Evolutionary conservation across 2,113 vertebrate genomes (phyloP).

Genomic region (Sturnus vulgaris): DNA sequence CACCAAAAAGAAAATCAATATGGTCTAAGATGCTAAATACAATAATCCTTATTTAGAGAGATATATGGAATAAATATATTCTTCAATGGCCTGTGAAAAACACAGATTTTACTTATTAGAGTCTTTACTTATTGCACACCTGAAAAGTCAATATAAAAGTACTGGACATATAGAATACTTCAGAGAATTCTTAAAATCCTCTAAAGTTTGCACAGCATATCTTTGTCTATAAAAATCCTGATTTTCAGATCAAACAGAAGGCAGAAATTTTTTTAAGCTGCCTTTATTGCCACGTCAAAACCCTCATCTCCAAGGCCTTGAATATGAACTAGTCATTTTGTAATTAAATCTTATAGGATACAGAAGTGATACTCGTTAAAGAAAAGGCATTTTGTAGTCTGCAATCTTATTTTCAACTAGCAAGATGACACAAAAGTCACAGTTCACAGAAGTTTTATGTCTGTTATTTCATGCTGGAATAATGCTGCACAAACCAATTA

Average conservation of each 20-base stretch:
- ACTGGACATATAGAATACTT: background rate
- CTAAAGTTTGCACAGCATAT: background rate
- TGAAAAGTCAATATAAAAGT: background rate
- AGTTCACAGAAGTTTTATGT: background rate
- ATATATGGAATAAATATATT: background rate
- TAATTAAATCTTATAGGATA: constrained; percentile 7
- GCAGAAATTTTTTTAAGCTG: background rate
- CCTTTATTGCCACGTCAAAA: background rate
- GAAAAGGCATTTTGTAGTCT: background rate
- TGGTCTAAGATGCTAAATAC: background rate
- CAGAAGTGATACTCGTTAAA: background rate
- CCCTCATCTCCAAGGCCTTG: background rate
- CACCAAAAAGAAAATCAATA: background rate
- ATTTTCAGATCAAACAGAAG: background rate
- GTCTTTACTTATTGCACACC: background rate
- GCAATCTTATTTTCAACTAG: background rate
- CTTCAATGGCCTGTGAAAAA: background rate
- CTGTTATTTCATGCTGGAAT: constrained; percentile 4
- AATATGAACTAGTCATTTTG: background rate
- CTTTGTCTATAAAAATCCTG: background rate
- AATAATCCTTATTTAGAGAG: background rate
- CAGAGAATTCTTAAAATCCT: background rate
- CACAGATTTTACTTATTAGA: background rate
- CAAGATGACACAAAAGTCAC: background rate
- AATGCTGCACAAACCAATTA: background rate